phyloP scores from a whole-genome alignment of 2,797 vertebrate species.

The Mus spretus region DNA sequence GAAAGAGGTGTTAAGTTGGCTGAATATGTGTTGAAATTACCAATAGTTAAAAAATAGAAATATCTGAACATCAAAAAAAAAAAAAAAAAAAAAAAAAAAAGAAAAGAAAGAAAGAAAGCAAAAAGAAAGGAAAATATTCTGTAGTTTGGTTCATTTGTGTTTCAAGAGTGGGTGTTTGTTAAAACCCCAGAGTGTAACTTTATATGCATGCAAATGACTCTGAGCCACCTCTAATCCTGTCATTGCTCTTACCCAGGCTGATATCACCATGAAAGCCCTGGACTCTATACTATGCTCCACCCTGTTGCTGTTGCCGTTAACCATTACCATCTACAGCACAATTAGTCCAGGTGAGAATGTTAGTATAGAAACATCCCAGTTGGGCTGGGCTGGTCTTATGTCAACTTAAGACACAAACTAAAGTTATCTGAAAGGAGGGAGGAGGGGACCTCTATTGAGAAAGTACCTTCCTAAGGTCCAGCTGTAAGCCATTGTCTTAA shows the following conservation, averaged over 20 bases:
- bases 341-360: not conserved
- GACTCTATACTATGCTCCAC: not conserved
- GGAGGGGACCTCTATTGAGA: not conserved
- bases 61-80: not conserved
- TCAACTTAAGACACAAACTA: not conserved
- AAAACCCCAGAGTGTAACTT: not conserved
- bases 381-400: not conserved
- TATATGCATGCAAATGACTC: not conserved
- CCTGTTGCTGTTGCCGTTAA: not conserved
- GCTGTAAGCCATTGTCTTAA: not conserved
- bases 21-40: not conserved
- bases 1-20: not conserved
- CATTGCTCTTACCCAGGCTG: not conserved
- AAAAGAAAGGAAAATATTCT: not conserved
- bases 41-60: not conserved
- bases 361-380: not conserved
- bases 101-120: not conserved
- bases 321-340: not conserved
- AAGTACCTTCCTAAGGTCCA: not conserved
- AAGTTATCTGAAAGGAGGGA: not conserved
- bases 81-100: not conserved
- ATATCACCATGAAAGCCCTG: not conserved
- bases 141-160: not conserved
- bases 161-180: not conserved
- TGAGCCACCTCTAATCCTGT: not conserved